Evolutionary conservation across 2,113 vertebrate species (phyloP).

Genomic region (Microcebus ravelobensis): DNA sequence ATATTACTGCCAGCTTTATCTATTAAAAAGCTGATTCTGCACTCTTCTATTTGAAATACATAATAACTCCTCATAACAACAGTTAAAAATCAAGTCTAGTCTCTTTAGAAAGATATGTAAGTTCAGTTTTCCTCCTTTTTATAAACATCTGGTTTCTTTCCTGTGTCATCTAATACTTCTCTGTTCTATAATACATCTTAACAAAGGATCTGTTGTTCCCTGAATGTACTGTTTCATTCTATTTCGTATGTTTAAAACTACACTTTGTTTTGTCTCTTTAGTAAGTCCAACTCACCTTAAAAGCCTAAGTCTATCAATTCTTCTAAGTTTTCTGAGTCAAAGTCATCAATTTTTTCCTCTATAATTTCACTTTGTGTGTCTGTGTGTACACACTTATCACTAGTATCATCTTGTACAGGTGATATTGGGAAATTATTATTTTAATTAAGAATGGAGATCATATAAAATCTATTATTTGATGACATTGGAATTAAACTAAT

Average conservation of each 20-base stretch:
- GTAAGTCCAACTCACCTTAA: background rate
- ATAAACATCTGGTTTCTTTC: conserved; percentile 2
- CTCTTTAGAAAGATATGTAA: background rate
- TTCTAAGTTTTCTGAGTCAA: background rate
- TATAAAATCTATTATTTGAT: background rate
- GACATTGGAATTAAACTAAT: background rate
- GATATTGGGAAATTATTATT: background rate
- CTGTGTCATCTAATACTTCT: background rate
- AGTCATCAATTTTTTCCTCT: background rate
- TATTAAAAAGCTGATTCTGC: background rate
- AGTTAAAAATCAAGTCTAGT: background rate
- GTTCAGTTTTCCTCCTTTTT: background rate
- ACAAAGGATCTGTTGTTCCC: background rate
- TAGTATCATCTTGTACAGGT: background rate
- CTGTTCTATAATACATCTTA: background rate
- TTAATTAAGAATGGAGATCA: background rate
- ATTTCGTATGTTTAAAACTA: background rate
- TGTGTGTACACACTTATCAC: background rate
- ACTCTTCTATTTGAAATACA: background rate
- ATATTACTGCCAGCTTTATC: background rate
- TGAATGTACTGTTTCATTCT: background rate
- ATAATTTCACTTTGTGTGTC: background rate
- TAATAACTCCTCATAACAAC: background rate
- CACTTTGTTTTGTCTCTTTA: background rate
- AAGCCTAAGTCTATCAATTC: background rate